Conservation (phyloP, 2,888 invertebrate genomes). For the Silvanus unidentatus region DNA sequence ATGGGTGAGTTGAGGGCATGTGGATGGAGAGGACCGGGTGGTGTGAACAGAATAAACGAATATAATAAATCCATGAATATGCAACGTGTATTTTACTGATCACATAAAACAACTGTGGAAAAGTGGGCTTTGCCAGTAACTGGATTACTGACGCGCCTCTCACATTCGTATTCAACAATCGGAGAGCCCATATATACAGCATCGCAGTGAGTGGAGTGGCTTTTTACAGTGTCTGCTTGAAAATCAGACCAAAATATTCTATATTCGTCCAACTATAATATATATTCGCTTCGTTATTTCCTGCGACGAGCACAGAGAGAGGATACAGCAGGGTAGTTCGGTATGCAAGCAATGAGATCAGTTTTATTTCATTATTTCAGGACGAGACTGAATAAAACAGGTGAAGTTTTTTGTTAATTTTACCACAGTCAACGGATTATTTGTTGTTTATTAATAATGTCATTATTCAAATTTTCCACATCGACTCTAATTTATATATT, state of each 20-base stretch:
- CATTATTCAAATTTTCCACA: too few relatives aligned
- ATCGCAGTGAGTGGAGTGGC: background rate
- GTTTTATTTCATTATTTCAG: too few relatives aligned
- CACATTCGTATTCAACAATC: slow-evolving; percentile 31
- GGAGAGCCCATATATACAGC: slow-evolving; percentile 9
- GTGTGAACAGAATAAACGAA: slow-evolving; percentile 31
- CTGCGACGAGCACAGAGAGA: slow-evolving; percentile 21
- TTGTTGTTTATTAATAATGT: too few relatives aligned
- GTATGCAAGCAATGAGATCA: slow-evolving; percentile 4
- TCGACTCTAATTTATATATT: too few relatives aligned
- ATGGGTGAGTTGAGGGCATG: slow-evolving; percentile 7
- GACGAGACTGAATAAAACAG: too few relatives aligned
- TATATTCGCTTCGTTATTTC: slow-evolving; percentile 13
- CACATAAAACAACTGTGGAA: slow-evolving; percentile 36
- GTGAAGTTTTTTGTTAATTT: too few relatives aligned
- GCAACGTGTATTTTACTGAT: slow-evolving; percentile 39
- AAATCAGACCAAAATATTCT: slow-evolving; percentile 34
- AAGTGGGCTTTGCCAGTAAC: slow-evolving; percentile 34
- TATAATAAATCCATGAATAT: slow-evolving; percentile 33
- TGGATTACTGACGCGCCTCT: slow-evolving; percentile 27
- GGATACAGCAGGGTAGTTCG: slow-evolving; percentile 4
- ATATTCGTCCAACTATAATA: slow-evolving; percentile 27
- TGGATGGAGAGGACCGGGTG: slow-evolving; percentile 20
- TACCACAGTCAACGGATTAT: too few relatives aligned
- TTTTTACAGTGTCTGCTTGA: slow-evolving; percentile 14